These are phyloP conservation scores for Drosophila cracens DNA, from an alignment of 2,888 invertebrate genomes.

Conservation along the genomic window DNA sequence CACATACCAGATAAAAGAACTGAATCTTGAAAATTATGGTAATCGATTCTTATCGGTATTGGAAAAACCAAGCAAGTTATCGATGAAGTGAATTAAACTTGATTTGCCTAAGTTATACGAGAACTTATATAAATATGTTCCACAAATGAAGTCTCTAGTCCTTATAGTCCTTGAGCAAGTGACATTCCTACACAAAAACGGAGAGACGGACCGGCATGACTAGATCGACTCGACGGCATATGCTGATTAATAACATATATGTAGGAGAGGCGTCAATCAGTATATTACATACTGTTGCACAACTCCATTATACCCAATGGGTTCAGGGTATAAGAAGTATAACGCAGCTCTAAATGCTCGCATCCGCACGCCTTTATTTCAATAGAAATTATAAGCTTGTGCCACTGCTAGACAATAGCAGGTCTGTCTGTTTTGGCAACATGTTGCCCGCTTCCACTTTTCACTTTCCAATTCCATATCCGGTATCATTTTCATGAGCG, in stretches of 20 bases:
- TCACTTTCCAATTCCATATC: conserved; percentile 37
- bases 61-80: neutral
- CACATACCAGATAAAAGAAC: neutral
- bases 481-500: conserved; percentile 19
- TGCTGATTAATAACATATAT: neutral
- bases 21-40: neutral
- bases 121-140: neutral
- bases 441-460: conserved; percentile 60
- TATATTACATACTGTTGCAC: neutral
- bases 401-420: conserved; percentile 32
- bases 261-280: neutral
- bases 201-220: neutral
- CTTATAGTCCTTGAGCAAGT: neutral
- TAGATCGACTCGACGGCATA: neutral
- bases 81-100: neutral
- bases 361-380: conserved; percentile 63
- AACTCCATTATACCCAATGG: neutral
- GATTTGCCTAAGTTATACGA: neutral
- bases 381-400: conserved; percentile 77
- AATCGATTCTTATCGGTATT: neutral
- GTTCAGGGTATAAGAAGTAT: neutral
- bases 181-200: neutral
- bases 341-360: conserved; percentile 37
- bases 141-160: neutral
- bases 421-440: conserved; percentile 70